Conservation (phyloP, 37 sponge, comb jelly and placozoan genomes). For the Halisarca cf. caerulea region DNA sequence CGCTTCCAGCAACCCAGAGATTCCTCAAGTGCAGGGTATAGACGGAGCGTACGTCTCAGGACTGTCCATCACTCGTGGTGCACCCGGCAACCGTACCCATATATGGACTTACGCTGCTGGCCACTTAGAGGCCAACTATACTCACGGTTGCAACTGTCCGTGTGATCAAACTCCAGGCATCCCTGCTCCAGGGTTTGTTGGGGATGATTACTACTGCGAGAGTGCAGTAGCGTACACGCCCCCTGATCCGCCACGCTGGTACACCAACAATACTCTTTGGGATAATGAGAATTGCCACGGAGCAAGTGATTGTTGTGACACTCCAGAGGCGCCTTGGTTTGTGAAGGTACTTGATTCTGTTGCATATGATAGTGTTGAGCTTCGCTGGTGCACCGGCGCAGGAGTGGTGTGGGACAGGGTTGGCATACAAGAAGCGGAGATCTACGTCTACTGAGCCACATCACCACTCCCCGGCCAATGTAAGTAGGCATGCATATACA, state of each 20-base stretch:
- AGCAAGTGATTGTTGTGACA: conserved; percentile 8
- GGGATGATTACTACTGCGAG: not conserved
- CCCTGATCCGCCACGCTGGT: conserved; percentile 7
- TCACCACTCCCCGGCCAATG: too few species aligned
- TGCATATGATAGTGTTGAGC: not conserved
- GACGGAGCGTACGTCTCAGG: not conserved
- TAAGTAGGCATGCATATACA: too few species aligned
- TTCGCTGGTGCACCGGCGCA: not conserved
- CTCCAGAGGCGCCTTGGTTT: not conserved
- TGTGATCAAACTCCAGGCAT: not conserved
- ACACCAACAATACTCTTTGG: conserved; percentile 3
- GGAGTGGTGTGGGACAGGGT: not conserved
- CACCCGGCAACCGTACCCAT: not conserved
- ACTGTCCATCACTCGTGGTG: not conserved
- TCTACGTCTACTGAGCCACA: too few species aligned
- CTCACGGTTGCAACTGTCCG: conserved; percentile 14
- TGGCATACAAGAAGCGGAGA: too few species aligned
- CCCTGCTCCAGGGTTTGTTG: conserved; percentile 8
- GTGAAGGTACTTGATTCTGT: not conserved
- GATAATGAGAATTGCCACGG: not conserved
- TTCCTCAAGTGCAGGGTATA: too few species aligned
- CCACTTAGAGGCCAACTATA: not conserved
- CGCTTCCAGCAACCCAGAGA: not conserved
- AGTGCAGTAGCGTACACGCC: not conserved
- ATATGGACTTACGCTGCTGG: conserved; percentile 24